phyloP scores from a whole-genome alignment of 2,797 vertebrate species.

The Syndactyla subalaris region DNA sequence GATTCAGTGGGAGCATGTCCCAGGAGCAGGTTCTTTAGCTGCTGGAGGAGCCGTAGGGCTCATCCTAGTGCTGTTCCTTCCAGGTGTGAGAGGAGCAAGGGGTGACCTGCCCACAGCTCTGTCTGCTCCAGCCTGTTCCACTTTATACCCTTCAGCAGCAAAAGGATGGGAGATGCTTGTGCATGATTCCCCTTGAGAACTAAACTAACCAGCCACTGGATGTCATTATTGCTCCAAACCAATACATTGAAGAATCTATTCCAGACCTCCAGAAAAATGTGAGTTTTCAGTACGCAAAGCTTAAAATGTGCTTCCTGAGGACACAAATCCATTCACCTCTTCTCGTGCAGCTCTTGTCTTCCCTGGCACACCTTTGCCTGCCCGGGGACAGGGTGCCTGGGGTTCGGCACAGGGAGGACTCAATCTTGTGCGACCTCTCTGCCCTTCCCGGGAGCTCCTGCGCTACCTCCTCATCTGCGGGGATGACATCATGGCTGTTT shows the following conservation, averaged over 20 bases:
- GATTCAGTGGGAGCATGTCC: neutral
- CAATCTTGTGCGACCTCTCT: neutral
- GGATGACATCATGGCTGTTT: slow-evolving; percentile 18
- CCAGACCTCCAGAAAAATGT: neutral
- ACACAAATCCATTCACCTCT: neutral
- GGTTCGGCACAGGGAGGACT: neutral
- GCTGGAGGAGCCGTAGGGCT: neutral
- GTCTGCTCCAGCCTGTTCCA: neutral
- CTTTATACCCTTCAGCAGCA: neutral
- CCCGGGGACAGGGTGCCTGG: neutral
- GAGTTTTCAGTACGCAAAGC: slow-evolving; percentile 19
- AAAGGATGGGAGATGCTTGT: neutral
- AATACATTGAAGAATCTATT: slow-evolving; percentile 13
- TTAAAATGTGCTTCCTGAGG: neutral
- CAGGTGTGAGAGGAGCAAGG: neutral
- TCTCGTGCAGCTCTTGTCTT: neutral
- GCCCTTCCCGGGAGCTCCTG: slow-evolving; percentile 21
- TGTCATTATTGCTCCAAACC: slow-evolving; percentile 74
- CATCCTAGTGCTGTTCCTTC: neutral
- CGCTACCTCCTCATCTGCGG: neutral
- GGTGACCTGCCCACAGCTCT: neutral
- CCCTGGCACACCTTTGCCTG: neutral
- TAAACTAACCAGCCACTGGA: slow-evolving; percentile 65
- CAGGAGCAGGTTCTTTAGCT: neutral
- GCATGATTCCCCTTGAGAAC: neutral